Percentiles rank a stretch among this genome's conserved stretches.
These are phyloP conservation scores for Megastigmus dorsalis DNA, from an alignment of 2,888 invertebrate species.

Conservation along the genomic window DNA sequence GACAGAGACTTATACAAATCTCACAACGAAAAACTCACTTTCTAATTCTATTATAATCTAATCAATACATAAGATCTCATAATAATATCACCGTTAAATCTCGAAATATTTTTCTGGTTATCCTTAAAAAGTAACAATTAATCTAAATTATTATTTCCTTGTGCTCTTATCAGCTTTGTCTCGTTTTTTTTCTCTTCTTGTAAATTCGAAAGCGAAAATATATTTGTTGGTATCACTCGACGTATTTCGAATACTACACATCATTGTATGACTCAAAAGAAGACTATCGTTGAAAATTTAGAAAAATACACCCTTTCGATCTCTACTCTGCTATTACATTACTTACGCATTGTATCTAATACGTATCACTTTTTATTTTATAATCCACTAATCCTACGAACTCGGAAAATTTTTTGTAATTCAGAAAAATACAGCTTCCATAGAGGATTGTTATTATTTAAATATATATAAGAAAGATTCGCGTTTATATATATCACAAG, in stretches of 20 bases:
- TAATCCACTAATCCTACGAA: conserved; percentile 45
- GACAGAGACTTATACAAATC: conserved; percentile 39
- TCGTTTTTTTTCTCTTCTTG: conserved; percentile 6
- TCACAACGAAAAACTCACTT: conserved; percentile 52
- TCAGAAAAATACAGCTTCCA: conserved; percentile 63
- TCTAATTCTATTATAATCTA: conserved; percentile 44
- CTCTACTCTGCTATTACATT: conserved; percentile 38
- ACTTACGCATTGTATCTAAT: conserved; percentile 31
- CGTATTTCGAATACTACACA: conserved; percentile 13
- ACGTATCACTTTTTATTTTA: conserved; percentile 50
- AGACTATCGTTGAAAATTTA: conserved; percentile 60
- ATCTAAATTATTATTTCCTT: conserved; percentile 36
- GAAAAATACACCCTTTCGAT: conserved; percentile 61
- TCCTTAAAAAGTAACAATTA: conserved; percentile 23
- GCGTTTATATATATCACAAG: conserved; percentile 52
- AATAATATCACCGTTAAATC: conserved; percentile 49
- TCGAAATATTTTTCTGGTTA: conserved; percentile 22
- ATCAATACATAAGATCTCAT: conserved; percentile 32
- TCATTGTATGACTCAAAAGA: not conserved
- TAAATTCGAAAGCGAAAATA: conserved; percentile 18
- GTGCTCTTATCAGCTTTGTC: conserved; percentile 25
- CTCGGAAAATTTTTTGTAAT: conserved; percentile 55
- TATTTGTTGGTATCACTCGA: conserved; percentile 12
- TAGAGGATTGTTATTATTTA: conserved; percentile 29
- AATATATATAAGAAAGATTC: conserved; percentile 47